These are phyloP conservation scores for Dermolepida albohirtum DNA, from an alignment of 2,888 invertebrate species.

Conservation along the genomic window DNA sequence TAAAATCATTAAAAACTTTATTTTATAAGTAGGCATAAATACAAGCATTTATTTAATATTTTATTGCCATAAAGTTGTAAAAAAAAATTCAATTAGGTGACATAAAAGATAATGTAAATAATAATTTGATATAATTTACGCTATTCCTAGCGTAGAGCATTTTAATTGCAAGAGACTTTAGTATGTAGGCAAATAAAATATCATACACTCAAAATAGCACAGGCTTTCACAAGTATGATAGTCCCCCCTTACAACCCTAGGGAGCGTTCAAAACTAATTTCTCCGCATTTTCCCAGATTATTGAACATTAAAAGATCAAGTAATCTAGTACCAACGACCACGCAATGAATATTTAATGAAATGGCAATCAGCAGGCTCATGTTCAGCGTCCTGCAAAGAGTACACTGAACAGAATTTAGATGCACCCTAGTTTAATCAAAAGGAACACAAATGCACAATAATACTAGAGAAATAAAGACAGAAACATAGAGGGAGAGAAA, in stretches of 20 bases:
- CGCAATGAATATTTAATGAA: constrained; percentile 60
- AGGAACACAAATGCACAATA: constrained; percentile 59
- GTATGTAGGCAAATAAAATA: too few species aligned
- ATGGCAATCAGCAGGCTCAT: constrained; percentile 53
- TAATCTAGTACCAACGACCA: constrained; percentile 44
- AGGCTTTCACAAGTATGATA: too few species aligned
- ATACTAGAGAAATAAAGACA: constrained; percentile 52
- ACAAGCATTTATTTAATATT: too few species aligned
- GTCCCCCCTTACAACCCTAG: constrained; percentile 1
- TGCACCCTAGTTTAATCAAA: constrained; percentile 61
- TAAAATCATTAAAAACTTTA: too few species aligned
- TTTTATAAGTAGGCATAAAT: too few species aligned
- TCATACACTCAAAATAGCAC: too few species aligned
- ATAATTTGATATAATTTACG: too few species aligned
- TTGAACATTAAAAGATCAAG: constrained; percentile 54
- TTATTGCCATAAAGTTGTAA: too few species aligned
- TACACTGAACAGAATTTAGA: constrained; percentile 51
- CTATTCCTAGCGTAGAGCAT: too few species aligned
- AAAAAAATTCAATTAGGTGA: too few species aligned
- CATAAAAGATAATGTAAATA: too few species aligned
- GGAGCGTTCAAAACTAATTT: constrained; percentile 13
- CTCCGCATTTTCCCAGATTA: constrained; percentile 46
- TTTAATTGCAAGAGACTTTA: too few species aligned
- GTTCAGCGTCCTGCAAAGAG: constrained; percentile 45
- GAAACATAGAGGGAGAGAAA: constrained; percentile 35